phyloP scores from a whole-genome alignment of 2,113 vertebrate species.

The Ophthalmolycus amberensis region DNA sequence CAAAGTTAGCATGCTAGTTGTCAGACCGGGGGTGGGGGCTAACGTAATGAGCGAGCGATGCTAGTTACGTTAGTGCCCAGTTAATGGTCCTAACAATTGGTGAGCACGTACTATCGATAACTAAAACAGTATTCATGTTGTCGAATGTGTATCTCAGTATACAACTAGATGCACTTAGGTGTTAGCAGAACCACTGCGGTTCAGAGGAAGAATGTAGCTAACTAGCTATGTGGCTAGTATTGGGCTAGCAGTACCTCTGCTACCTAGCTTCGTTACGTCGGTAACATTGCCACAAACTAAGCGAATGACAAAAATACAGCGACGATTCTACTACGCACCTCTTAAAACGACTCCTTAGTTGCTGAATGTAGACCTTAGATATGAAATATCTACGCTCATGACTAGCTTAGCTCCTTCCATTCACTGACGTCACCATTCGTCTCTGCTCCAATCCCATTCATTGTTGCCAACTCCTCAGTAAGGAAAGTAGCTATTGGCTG shows the following conservation, averaged over 20 bases:
- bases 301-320: not conserved
- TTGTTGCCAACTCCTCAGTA: too few species aligned
- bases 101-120: not conserved
- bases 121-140: rapidly evolving
- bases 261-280: not conserved
- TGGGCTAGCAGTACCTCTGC: not conserved
- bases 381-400: slow-evolving; percentile 14
- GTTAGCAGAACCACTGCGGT: not conserved
- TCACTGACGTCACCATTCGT: not conserved
- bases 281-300: not conserved
- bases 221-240: not conserved
- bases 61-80: too few species aligned
- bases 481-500: too few species aligned
- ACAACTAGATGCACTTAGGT: not conserved
- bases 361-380: not conserved
- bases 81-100: too few species aligned
- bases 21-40: not conserved
- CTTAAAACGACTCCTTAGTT: not conserved
- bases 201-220: not conserved
- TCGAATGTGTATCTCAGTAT: too few species aligned
- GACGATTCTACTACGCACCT: slow-evolving; percentile 45
- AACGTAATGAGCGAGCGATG: not conserved
- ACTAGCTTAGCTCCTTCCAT: slow-evolving; percentile 17
- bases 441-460: slow-evolving; percentile 15
- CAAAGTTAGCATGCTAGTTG: not conserved